phyloP scores from a whole-genome alignment of 30 jellyfish, hydroid and myxozoan genomes.

The Aurelia sp. region DNA sequence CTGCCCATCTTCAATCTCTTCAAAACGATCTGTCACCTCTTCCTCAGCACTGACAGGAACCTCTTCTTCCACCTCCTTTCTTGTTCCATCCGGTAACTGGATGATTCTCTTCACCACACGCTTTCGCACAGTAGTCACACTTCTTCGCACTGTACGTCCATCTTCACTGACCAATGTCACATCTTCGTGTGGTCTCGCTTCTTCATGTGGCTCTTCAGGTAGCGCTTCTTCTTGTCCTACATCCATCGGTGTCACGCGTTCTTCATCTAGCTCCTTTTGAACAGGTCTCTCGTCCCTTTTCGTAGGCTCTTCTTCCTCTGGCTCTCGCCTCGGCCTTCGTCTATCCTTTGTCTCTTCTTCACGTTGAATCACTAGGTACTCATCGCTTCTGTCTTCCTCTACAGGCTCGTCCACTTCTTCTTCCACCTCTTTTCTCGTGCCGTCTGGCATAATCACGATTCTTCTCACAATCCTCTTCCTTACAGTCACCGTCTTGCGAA shows the following conservation, averaged over 20 bases:
- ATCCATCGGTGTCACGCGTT: slow-evolving; percentile 12
- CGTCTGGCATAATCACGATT: slow-evolving; percentile 63
- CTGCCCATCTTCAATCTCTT: slow-evolving; percentile 13
- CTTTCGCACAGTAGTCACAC: slow-evolving; percentile 65
- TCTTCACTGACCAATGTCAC: slow-evolving; percentile 35
- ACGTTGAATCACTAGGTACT: slow-evolving; percentile 16
- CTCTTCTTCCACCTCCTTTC: slow-evolving; percentile 84
- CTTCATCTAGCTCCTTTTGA: slow-evolving; percentile 11
- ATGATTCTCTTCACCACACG: slow-evolving; percentile 79
- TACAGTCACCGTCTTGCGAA: slow-evolving; percentile 55
- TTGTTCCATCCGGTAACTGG: slow-evolving; percentile 81
- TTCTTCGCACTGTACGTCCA: slow-evolving; percentile 67
- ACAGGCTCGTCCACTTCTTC: slow-evolving; percentile 57
- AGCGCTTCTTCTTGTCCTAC: slow-evolving; percentile 55
- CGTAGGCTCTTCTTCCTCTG: slow-evolving; percentile 6
- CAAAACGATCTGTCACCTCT: slow-evolving; percentile 21
- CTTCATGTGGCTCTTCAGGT: slow-evolving; percentile 5
- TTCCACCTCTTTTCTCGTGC: slow-evolving; percentile 65
- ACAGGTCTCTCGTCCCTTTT: neutral
- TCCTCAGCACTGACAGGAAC: slow-evolving; percentile 61
- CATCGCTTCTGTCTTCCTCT: slow-evolving; percentile 1
- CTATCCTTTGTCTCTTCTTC: slow-evolving; percentile 16
- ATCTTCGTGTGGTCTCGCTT: neutral
- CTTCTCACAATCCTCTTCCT: slow-evolving; percentile 70
- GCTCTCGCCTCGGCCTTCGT: neutral